Evolutionary conservation across 2,113 vertebrate species (phyloP).

Genomic region (Rhea americana): DNA sequence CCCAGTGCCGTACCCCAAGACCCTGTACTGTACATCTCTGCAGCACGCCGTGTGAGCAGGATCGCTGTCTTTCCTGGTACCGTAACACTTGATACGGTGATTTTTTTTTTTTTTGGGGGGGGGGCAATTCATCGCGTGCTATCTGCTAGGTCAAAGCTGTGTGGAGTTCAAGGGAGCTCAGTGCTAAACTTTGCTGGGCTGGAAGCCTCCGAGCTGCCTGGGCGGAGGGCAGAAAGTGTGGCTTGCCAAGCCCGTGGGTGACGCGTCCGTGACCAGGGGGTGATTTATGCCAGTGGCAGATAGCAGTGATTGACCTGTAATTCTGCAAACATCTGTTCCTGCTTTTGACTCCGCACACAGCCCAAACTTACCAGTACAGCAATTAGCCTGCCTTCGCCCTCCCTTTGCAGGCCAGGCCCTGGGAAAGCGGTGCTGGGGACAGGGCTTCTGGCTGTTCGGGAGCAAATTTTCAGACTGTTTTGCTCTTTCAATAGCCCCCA

Average conservation of each 20-base stretch:
- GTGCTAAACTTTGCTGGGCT: background rate
- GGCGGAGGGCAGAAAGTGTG: background rate
- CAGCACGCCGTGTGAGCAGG: background rate
- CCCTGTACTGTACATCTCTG: too few species aligned
- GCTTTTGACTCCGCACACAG: background rate
- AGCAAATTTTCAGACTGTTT: background rate
- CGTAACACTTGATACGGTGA: background rate
- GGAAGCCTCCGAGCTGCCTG: background rate
- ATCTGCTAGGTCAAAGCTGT: background rate
- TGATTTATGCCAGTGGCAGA: background rate
- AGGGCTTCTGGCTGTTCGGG: background rate
- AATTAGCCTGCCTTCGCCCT: background rate
- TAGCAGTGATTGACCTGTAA: background rate
- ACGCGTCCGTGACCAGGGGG: background rate
- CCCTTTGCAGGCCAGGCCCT: background rate
- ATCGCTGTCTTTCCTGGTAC: background rate
- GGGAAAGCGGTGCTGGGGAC: rapidly evolving
- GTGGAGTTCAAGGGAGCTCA: background rate
- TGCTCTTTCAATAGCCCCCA: background rate
- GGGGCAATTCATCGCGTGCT: background rate
- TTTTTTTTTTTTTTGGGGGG: background rate
- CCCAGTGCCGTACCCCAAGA: background rate
- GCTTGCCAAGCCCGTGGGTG: rapidly evolving
- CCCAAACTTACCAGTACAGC: background rate
- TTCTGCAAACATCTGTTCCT: background rate